phyloP scores from a whole-genome alignment of 2,797 vertebrate species.

The Balearica regulorum region DNA sequence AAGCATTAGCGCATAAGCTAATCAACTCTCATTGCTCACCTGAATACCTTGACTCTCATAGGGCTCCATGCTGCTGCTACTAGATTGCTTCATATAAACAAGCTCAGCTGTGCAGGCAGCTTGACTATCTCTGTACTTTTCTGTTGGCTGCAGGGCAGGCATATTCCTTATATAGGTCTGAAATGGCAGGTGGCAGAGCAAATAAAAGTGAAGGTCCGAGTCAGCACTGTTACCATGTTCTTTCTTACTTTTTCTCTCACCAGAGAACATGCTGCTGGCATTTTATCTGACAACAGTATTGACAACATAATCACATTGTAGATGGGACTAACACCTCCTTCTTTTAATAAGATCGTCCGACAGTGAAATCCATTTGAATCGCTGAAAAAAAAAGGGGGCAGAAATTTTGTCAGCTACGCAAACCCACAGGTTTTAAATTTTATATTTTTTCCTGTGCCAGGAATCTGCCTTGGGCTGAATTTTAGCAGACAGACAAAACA shows the following conservation, averaged over 20 bases:
- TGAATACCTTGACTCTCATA: not conserved
- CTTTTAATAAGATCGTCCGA: not conserved
- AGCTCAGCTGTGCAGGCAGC: not conserved
- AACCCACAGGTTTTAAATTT: not conserved
- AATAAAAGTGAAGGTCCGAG: not conserved
- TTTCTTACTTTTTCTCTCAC: not conserved
- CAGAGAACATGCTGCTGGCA: not conserved
- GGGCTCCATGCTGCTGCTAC: not conserved
- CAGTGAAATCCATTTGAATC: not conserved
- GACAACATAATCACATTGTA: not conserved
- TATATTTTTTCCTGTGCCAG: not conserved
- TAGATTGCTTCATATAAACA: not conserved
- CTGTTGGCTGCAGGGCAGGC: not conserved
- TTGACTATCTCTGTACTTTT: not conserved
- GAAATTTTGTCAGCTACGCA: not conserved
- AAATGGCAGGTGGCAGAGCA: not conserved
- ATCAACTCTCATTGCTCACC: not conserved
- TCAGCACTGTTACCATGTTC: not conserved
- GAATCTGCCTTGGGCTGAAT: not conserved
- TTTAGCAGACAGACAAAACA: conserved; percentile 32
- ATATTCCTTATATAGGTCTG: not conserved
- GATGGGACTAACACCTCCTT: not conserved
- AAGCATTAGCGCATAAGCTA: not conserved
- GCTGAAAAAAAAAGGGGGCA: not conserved
- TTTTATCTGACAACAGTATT: not conserved